Base-by-base conservation (phyloP, 2,888 invertebrate species). In the Dendrolimus pini region DNA sequence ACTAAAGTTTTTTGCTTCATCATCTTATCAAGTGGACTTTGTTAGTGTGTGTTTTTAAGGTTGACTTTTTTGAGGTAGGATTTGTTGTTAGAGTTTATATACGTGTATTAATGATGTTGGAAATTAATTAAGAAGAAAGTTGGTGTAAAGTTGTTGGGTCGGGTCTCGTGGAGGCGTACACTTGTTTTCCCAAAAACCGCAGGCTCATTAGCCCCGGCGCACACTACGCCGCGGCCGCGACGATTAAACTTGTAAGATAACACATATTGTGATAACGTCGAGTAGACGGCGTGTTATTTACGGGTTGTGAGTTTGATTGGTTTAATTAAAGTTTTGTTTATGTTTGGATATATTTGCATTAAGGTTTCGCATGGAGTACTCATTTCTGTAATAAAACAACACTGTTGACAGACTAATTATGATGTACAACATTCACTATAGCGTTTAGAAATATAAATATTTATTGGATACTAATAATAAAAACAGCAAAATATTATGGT, bases 201-300 rank as follows among this genome's bases (percentile, higher is more conserved):
- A 89, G 83, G 63, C 85, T 90, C 89, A 85, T 90, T 90, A 90
- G 88, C 79, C 83, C 67, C 69, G 75, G 85, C 78, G 83, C 83
- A 83, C 89, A 88, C 88, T 80, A 75, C 75, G 80, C 75, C 77
- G 74, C 79, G 79, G 80, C 75, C 77, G 74, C 79, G 79, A 73
- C 79, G 82, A 84, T 86, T 81, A 82, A 86, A 84, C 85, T 85
- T 75, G 60, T 70, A 68, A 83, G 85, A 85, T 85, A 82, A 78
- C 74, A 74, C 75, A 77, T 73, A 74, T 78, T 77, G 80, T 80
- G 83, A 83, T 85, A 83, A 76, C 76, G 70, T 74, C 70, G 74
- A 69, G 71, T 72, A 71, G 70, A 69, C 69, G 74, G 68, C 74
- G 72, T 68, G 70, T 72, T 75, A 70, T 68, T 63, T 70, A 70